Conservation (phyloP, 2,888 invertebrate genomes). For the Patella pellucida region DNA sequence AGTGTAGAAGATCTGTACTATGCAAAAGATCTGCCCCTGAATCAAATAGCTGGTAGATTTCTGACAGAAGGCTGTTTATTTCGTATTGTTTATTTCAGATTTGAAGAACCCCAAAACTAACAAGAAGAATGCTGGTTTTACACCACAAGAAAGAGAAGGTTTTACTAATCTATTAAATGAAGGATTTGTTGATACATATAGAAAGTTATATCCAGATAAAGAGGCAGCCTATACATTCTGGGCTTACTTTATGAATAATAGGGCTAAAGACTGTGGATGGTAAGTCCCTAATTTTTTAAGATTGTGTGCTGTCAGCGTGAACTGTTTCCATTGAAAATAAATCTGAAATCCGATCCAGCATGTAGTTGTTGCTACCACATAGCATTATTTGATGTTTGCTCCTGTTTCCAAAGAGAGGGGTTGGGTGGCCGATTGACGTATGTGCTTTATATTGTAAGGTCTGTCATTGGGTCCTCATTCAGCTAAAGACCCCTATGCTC, state of each 20-base stretch:
- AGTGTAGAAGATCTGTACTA: not conserved
- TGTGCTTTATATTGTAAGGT: too few species aligned
- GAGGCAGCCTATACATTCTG: constrained; percentile 92
- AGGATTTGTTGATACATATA: constrained; percentile 90
- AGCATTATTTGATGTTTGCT: too few species aligned
- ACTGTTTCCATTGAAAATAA: not conserved
- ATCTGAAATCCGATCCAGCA: not conserved
- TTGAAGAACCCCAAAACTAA: constrained; percentile 94
- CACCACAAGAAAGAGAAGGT: constrained; percentile 91
- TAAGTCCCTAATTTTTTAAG: constrained; percentile 70
- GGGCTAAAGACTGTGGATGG: constrained; percentile 95
- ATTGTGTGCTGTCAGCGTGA: not conserved
- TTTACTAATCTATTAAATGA: constrained; percentile 86
- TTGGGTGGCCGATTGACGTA: too few species aligned
- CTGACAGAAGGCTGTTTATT: not conserved
- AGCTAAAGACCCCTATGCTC: too few species aligned
- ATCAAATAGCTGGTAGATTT: not conserved
- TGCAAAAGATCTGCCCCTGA: not conserved
- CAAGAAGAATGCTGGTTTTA: constrained; percentile 91
- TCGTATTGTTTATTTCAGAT: constrained; percentile 75
- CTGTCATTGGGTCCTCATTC: too few species aligned
- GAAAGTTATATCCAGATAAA: constrained; percentile 87
- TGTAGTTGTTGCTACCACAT: too few species aligned
- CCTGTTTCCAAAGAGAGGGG: too few species aligned
- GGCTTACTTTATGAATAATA: constrained; percentile 90